A percentile compares a stretch with the other conserved stretches of the same genome.
These are phyloP conservation scores for Tangara arthus DNA, from an alignment of 2,797 vertebrate genomes.

Conservation along the genomic window DNA sequence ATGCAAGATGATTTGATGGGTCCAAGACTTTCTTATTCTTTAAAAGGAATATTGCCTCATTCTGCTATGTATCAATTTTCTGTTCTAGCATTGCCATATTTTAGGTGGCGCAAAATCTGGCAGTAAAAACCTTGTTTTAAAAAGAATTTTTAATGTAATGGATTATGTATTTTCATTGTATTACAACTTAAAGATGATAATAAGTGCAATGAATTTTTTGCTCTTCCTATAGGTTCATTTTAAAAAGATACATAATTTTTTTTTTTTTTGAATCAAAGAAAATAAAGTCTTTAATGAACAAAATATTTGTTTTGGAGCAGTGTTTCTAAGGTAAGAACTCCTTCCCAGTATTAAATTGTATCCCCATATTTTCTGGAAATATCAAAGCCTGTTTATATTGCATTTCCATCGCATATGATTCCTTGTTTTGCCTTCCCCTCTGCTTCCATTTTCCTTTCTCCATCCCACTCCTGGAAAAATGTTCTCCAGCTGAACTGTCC, in stretches of 20 bases:
- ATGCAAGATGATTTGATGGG: background rate
- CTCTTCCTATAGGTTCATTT: background rate
- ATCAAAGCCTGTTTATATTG: background rate
- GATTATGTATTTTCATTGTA: background rate
- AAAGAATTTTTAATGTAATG: background rate
- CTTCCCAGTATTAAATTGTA: background rate
- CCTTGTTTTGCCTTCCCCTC: background rate
- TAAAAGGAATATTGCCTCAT: background rate
- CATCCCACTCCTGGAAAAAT: background rate
- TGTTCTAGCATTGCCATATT: background rate
- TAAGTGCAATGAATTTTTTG: background rate
- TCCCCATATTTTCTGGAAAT: background rate
- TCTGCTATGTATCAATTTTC: background rate
- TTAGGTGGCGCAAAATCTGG: background rate
- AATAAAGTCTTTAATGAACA: background rate
- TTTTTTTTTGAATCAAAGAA: background rate
- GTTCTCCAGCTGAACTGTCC: background rate
- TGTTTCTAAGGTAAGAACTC: background rate
- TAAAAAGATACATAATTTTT: fast-evolving
- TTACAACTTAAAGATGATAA: background rate
- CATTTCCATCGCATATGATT: background rate
- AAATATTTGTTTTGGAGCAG: background rate
- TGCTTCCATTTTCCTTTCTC: background rate
- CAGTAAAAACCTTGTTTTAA: background rate
- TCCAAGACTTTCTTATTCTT: background rate